Percentiles rank a stretch among this genome's conserved stretches.
These are phyloP conservation scores for Hafferia zeledoni DNA, from an alignment of 2,797 vertebrate species.

Conservation along the genomic window DNA sequence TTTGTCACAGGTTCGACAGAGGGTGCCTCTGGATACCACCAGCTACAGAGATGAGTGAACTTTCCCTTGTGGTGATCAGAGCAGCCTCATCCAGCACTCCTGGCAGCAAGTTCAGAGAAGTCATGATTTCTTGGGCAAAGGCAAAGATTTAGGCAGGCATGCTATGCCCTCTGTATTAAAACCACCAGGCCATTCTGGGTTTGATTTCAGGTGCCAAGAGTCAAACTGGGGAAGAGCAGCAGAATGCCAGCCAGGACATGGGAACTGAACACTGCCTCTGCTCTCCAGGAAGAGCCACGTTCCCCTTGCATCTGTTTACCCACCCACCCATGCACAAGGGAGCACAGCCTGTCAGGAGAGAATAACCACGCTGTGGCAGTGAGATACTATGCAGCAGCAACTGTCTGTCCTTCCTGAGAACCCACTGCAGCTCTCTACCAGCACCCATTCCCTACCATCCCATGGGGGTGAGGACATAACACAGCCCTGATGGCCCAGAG, in stretches of 20 bases:
- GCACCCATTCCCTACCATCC: accelerated
- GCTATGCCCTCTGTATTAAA: background rate
- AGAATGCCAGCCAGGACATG: too few species aligned
- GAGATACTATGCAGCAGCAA: accelerated
- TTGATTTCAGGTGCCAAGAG: background rate
- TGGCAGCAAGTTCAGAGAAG: background rate
- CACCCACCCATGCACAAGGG: background rate
- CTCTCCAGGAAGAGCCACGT: accelerated
- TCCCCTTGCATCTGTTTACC: background rate
- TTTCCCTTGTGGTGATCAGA: background rate
- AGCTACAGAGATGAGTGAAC: background rate
- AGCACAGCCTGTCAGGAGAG: background rate
- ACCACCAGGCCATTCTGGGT: background rate
- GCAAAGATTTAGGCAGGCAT: background rate
- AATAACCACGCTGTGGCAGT: background rate
- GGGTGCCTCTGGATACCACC: background rate
- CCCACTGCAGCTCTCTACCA: background rate
- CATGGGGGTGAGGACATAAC: accelerated
- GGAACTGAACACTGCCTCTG: background rate
- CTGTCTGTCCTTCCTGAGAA: background rate
- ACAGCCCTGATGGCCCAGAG: background rate
- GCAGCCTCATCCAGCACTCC: background rate
- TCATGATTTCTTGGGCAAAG: background rate
- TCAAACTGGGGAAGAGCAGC: background rate
- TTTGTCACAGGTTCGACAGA: background rate